A percentile compares a stretch with the other conserved stretches of the same genome.
Conservation (phyloP, 2,888 invertebrate genomes). For the Eulithis prunata region DNA sequence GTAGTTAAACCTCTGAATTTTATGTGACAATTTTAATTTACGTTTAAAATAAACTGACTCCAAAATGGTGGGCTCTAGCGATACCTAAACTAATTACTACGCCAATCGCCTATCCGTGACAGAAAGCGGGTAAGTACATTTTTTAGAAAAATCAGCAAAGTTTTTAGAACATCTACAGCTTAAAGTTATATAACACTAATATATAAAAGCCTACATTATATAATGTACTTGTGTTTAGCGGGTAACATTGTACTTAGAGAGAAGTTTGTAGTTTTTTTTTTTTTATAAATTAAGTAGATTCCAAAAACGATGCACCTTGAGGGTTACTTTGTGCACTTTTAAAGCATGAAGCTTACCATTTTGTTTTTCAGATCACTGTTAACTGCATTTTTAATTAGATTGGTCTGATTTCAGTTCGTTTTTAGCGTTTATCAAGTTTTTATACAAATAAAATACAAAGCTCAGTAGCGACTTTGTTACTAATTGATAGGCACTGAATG, state of each 20-base stretch:
- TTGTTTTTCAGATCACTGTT: neutral
- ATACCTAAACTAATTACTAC: slow-evolving; percentile 70
- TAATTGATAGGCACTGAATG: slow-evolving; percentile 23
- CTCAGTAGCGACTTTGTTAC: slow-evolving; percentile 12
- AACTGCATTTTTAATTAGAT: slow-evolving; percentile 6
- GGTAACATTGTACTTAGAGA: slow-evolving; percentile 58
- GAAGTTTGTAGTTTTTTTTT: slow-evolving; percentile 64
- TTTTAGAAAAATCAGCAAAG: slow-evolving; percentile 48
- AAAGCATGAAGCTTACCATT: slow-evolving; percentile 34
- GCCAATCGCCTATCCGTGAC: slow-evolving; percentile 45
- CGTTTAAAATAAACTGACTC: slow-evolving; percentile 51
- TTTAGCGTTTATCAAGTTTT: slow-evolving; percentile 23
- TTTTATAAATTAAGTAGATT: slow-evolving; percentile 62
- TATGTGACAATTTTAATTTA: slow-evolving; percentile 37
- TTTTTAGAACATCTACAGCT: slow-evolving; percentile 63
- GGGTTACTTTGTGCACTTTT: slow-evolving; percentile 54
- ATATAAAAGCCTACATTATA: slow-evolving; percentile 76
- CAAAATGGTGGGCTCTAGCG: slow-evolving; percentile 74
- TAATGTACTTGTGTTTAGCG: slow-evolving; percentile 49
- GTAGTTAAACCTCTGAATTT: slow-evolving; percentile 35
- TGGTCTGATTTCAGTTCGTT: slow-evolving; percentile 14
- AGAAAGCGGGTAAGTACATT: slow-evolving; percentile 55
- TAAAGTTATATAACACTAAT: slow-evolving; percentile 64
- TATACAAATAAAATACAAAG: slow-evolving; percentile 25
- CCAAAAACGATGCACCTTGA: slow-evolving; percentile 41